Conservation (phyloP, 1,140 invertebrate species). For the Lasioglossum albipes region DNA sequence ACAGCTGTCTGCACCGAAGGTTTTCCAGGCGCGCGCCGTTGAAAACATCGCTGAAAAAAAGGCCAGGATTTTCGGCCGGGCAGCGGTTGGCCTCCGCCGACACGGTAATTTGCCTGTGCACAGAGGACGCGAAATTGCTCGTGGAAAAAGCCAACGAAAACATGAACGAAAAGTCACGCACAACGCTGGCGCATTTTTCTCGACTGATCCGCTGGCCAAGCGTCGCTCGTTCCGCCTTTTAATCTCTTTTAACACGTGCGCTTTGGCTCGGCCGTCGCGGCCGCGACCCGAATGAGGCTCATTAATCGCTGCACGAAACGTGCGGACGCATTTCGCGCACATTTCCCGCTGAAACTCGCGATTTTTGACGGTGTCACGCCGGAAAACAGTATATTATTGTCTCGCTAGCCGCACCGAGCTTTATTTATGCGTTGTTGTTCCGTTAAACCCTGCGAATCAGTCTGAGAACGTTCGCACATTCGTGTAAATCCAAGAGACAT, state of each 20-base stretch:
- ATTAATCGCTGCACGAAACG: too few relatives aligned
- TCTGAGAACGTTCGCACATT: too few relatives aligned
- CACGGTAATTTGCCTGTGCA: background rate
- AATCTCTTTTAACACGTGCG: conserved; percentile 31
- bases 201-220: conserved; percentile 34
- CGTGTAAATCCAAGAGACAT: too few relatives aligned
- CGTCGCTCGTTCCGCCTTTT: conserved; percentile 38
- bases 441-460: too few relatives aligned
- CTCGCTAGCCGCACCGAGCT: too few relatives aligned
- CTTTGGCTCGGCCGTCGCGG: conserved; percentile 18
- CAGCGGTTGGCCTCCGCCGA: background rate
- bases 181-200: conserved; percentile 25
- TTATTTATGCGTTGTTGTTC: too few relatives aligned
- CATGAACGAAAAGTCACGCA: background rate
- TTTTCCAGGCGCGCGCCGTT: too few relatives aligned
- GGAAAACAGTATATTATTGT: too few relatives aligned
- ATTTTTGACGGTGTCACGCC: too few relatives aligned
- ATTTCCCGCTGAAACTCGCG: too few relatives aligned
- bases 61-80: background rate
- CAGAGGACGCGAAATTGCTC: background rate
- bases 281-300: background rate
- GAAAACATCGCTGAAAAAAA: background rate
- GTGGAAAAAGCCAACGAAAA: background rate
- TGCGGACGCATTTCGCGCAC: too few relatives aligned
- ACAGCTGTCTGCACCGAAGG: too few relatives aligned